Base-by-base conservation (phyloP, 2,797 vertebrate species). In the Odontamblyopus rebecca region DNA sequence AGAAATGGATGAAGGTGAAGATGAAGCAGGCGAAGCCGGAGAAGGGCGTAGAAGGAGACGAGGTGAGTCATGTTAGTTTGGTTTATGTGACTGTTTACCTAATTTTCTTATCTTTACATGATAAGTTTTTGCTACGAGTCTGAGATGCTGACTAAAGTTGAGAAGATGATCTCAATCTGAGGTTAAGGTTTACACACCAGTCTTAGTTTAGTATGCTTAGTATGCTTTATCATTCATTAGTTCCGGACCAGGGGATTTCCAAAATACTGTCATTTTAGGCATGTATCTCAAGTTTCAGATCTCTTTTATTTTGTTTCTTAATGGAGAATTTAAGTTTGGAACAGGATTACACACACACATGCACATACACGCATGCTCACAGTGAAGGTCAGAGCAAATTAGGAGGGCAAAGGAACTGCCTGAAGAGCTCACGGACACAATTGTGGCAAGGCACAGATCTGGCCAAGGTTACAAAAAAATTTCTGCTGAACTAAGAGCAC, bases 1-100 rank as follows among this genome's bases (percentile, higher is more conserved):
- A 69, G 98, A 98, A 8, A 96, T 97, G 71, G 96, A 98, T 18
- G 96, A 98, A 63, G 96, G 96, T 3, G 95, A 97, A 16, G 95
- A 94, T 61, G 85, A 94, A 51, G 82, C 92, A 62, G 95, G 95
- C 50, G 97, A 96, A 60, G 92, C 95, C 19, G 95, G 95, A 83
- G 97, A 97, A 88, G 96, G 96, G 83, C 93, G 92, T 80, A 96
- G 95, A 83, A 97, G 93, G 73, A 94, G 94, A 62, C 93, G 95
- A 91, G 97, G 98, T 98, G 84, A 72, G 97, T 98, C 83, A 73
- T 61, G 32, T 35, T 73, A 48, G 60, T 13, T 53, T 32, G 4
- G 8, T 7, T 30, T 30, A 2, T 66, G 12, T 26, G 27, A 51
- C 41, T 66, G 64, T 66, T 50, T 50, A 29, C 6, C 19, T 66